Evolutionary conservation across 2,888 invertebrate species (phyloP).

Genomic region (Apoda limacodes): DNA sequence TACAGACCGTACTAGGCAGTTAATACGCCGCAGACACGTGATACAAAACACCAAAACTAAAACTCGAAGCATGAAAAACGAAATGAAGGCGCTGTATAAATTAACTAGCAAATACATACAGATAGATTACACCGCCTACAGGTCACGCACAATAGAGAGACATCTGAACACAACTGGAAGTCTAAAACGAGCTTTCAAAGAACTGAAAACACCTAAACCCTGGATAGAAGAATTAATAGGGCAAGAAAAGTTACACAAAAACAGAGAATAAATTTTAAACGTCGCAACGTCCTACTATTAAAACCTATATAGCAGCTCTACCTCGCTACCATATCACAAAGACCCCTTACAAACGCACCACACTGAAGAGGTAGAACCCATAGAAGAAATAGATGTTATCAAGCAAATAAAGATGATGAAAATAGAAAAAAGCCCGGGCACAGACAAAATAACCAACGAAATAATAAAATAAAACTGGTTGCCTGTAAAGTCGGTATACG

Average conservation of each 20-base stretch:
- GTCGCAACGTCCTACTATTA: too few relatives aligned
- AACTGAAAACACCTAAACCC: background rate
- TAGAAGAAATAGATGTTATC: too few relatives aligned
- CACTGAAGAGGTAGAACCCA: too few relatives aligned
- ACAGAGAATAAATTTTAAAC: too few relatives aligned
- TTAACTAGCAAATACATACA: background rate
- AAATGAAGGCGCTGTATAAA: background rate
- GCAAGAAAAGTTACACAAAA: background rate
- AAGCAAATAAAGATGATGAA: too few relatives aligned
- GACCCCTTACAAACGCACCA: too few relatives aligned
- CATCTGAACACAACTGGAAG: background rate
- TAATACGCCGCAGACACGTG: background rate
- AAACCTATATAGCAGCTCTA: too few relatives aligned
- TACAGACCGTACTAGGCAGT: background rate
- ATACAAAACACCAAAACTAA: background rate
- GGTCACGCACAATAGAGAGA: background rate
- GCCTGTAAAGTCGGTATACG: too few relatives aligned
- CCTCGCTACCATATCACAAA: too few relatives aligned
- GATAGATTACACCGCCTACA: background rate
- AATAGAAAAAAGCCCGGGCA: too few relatives aligned
- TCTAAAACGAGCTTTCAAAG: background rate
- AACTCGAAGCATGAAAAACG: conserved; percentile 1
- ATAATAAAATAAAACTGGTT: too few relatives aligned
- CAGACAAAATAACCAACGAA: too few relatives aligned
- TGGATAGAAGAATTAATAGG: conserved; percentile 1